These are phyloP conservation scores for Temnopleurus reevesii DNA, from an alignment of 53 echinoderm and acorn worm genomes.

Conservation along the genomic window DNA sequence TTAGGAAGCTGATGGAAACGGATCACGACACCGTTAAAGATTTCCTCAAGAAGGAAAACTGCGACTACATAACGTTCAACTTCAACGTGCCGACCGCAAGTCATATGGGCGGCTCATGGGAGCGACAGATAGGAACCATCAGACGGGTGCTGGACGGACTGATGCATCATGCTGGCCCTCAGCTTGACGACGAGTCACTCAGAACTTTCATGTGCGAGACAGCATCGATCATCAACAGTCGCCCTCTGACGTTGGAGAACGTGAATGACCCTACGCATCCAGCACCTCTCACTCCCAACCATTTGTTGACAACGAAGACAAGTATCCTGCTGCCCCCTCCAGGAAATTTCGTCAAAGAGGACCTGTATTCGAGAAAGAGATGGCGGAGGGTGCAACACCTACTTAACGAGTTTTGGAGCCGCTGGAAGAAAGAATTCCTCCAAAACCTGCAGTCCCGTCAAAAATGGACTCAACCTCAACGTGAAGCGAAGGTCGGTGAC, in stretches of 20 bases:
- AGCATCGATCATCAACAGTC: slow-evolving; percentile 51
- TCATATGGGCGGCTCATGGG: slow-evolving; percentile 62
- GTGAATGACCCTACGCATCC: slow-evolving; percentile 31
- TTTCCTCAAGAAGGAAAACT: slow-evolving; percentile 31
- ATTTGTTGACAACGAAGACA: slow-evolving; percentile 58
- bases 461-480: slow-evolving; percentile 48
- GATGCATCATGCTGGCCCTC: slow-evolving; percentile 33
- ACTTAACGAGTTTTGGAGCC: slow-evolving; percentile 65
- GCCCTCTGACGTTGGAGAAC: slow-evolving; percentile 59
- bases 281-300: slow-evolving; percentile 64
- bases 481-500: slow-evolving; percentile 47
- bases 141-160: slow-evolving; percentile 46
- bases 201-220: slow-evolving; percentile 58
- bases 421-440: slow-evolving; percentile 69
- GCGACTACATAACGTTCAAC: slow-evolving; percentile 57
- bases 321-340: slow-evolving; percentile 48
- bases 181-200: slow-evolving; percentile 57
- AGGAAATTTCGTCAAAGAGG: slow-evolving; percentile 38
- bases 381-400: slow-evolving; percentile 65
- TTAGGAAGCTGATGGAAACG: slow-evolving; percentile 37
- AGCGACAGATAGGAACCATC: slow-evolving; percentile 57
- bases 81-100: slow-evolving; percentile 60
- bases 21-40: slow-evolving; percentile 52
- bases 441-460: slow-evolving; percentile 51
- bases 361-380: slow-evolving; percentile 49